Conservation (phyloP, 2,797 vertebrate species). For the Pipistrellus nathusii region DNA sequence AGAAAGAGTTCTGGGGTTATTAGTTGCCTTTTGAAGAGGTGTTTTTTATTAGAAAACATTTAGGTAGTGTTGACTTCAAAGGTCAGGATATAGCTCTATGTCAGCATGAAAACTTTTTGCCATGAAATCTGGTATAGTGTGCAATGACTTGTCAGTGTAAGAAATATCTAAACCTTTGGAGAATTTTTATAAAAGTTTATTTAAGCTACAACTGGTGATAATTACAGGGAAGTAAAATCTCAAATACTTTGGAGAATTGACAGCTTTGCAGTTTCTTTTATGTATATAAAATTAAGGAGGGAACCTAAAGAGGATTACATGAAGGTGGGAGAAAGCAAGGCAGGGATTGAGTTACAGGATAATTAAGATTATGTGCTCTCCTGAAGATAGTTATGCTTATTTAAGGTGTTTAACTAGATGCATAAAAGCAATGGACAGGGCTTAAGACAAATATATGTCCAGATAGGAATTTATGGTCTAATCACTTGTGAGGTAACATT, state of each 20-base stretch:
- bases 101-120: not conserved
- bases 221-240: not conserved
- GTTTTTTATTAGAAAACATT: conserved; percentile 26
- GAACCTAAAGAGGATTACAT: not conserved
- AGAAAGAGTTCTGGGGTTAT: not conserved
- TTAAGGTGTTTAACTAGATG: not conserved
- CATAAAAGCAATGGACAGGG: not conserved
- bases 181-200: not conserved
- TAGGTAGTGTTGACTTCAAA: not conserved
- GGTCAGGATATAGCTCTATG: not conserved
- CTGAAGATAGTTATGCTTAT: not conserved
- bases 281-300: not conserved
- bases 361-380: not conserved
- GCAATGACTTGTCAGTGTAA: not conserved
- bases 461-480: not conserved
- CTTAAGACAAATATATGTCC: not conserved
- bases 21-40: not conserved
- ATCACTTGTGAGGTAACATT: not conserved
- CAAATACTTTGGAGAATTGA: not conserved
- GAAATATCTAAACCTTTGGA: not conserved
- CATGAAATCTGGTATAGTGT: not conserved
- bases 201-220: not conserved
- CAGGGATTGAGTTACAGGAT: not conserved
- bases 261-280: not conserved
- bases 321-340: not conserved